These are phyloP conservation scores for Leptura quadrifasciata DNA, from an alignment of 2,888 invertebrate genomes.

Conservation along the genomic window DNA sequence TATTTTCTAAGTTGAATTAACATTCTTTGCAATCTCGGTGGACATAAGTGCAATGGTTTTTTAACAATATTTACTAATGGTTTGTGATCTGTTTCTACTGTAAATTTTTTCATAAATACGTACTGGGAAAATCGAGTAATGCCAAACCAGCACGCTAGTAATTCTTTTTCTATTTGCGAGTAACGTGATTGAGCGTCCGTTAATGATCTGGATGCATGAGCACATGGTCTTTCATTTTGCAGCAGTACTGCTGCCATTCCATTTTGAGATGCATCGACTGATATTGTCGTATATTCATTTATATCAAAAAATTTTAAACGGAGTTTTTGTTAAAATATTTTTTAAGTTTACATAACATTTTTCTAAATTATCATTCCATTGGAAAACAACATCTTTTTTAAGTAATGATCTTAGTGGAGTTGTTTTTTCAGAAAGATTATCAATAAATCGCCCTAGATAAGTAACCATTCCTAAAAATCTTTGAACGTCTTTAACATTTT, in stretches of 20 bases:
- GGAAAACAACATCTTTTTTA: constrained; percentile 50
- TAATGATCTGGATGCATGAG: too few species aligned
- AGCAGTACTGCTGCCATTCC: constrained; percentile 69
- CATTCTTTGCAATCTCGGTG: constrained; percentile 44
- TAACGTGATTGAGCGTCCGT: too few species aligned
- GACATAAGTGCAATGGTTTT: constrained; percentile 34
- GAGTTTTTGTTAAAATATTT: too few species aligned
- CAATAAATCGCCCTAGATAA: too few species aligned
- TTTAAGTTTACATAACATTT: too few species aligned
- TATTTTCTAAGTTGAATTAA: constrained; percentile 46
- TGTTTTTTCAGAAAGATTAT: too few species aligned
- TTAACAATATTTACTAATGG: constrained; percentile 37
- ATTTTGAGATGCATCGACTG: constrained; percentile 65
- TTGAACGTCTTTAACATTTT: too few species aligned
- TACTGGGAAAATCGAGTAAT: constrained; percentile 3
- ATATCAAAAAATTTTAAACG: constrained; percentile 64
- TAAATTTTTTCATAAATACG: constrained; percentile 29
- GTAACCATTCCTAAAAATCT: too few species aligned
- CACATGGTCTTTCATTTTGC: too few species aligned
- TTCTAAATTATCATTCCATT: constrained; percentile 58
- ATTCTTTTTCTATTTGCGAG: too few species aligned
- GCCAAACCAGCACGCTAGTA: too few species aligned
- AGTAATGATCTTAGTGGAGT: constrained; percentile 56
- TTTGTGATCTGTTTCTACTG: constrained; percentile 57
- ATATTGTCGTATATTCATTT: constrained; percentile 42